These are phyloP conservation scores for Sinella curviseta DNA, from an alignment of 1,140 invertebrate genomes.

Conservation along the genomic window DNA sequence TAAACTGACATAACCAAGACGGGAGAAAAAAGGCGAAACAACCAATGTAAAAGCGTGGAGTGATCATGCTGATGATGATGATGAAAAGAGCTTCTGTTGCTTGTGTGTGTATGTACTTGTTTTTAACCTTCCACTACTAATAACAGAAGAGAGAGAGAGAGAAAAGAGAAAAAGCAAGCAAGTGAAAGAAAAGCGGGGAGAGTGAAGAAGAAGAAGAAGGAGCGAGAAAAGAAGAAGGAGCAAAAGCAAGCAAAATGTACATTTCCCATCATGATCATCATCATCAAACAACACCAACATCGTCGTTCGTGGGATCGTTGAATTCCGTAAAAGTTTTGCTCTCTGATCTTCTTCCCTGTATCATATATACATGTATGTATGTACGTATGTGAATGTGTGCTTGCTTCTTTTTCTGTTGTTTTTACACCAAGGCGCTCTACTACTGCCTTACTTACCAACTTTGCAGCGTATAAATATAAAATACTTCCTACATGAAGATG, in stretches of 20 bases:
- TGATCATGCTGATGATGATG: too few species aligned
- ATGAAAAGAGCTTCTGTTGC: neutral
- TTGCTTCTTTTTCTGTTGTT: neutral
- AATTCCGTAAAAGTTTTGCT: constrained; percentile 26
- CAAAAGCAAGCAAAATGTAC: neutral
- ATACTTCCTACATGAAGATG: too few species aligned
- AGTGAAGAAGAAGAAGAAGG: neutral
- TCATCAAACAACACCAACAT: constrained; percentile 20
- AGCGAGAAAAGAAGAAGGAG: neutral
- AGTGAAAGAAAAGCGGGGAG: neutral
- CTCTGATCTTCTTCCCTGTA: constrained; percentile 8
- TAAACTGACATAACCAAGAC: neutral
- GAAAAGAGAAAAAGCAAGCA: neutral
- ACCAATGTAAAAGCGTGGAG: neutral
- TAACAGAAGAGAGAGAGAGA: neutral
- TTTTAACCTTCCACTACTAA: neutral
- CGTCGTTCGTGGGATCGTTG: constrained; percentile 20
- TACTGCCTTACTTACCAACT: neutral
- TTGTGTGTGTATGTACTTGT: neutral
- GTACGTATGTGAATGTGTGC: neutral
- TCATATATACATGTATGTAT: neutral
- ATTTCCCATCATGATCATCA: constrained; percentile 15
- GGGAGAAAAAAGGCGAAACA: neutral
- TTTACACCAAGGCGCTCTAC: neutral
- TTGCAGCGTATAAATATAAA: too few species aligned